Evolutionary conservation across 2,113 vertebrate genomes (phyloP).

Genomic region (Oncorhynchus tshawytscha): DNA sequence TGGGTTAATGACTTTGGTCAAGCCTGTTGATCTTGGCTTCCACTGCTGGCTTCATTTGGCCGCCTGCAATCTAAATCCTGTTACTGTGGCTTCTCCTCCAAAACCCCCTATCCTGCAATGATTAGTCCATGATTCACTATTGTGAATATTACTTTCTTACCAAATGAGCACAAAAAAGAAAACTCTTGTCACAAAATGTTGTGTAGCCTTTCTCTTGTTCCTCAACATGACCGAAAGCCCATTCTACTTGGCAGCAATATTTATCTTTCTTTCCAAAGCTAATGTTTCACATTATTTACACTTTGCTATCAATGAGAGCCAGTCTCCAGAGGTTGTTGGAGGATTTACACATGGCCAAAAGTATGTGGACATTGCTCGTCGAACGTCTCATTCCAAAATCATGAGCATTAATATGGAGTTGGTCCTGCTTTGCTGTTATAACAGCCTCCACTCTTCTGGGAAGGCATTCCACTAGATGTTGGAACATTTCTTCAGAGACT

Average conservation of each 20-base stretch:
- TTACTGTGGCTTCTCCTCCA: conserved; percentile 18
- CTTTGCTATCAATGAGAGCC: conserved; percentile 23
- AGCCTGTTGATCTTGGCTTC: conserved; percentile 27
- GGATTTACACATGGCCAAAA: conserved; percentile 35
- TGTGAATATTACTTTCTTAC: neutral
- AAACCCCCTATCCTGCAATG: conserved; percentile 4
- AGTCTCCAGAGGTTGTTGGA: conserved; percentile 12
- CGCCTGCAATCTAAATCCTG: conserved; percentile 1
- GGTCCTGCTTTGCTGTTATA: too few species aligned
- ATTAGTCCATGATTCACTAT: neutral
- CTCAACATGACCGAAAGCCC: neutral
- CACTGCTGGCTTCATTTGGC: conserved; percentile 9
- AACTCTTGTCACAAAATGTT: neutral
- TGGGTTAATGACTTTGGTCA: neutral
- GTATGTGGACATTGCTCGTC: too few species aligned
- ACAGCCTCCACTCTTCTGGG: too few species aligned
- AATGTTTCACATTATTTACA: conserved; percentile 29
- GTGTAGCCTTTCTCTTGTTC: neutral
- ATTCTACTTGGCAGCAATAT: conserved; percentile 2
- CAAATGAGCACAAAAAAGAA: conserved; percentile 4
- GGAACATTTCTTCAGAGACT: too few species aligned
- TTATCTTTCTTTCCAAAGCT: conserved; percentile 22
- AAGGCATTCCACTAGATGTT: too few species aligned
- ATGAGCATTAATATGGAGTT: too few species aligned
- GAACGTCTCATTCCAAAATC: too few species aligned